Conservation (phyloP, 2,888 invertebrate species). For the Tetragonula carbonaria region DNA sequence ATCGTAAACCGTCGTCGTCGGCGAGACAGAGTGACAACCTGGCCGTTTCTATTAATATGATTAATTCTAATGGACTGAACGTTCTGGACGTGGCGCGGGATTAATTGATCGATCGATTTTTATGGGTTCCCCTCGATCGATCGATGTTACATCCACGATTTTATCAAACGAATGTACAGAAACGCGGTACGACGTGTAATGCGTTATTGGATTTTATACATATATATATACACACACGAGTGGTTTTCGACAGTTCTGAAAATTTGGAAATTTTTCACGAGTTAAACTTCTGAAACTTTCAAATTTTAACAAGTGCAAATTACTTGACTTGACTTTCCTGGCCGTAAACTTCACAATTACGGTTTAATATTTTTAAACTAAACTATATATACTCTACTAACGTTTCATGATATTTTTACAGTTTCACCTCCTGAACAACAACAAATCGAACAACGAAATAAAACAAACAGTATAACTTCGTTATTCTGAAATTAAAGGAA, state of each 20-base stretch:
- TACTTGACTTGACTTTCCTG: no score
- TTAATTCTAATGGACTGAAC: conserved; percentile 68
- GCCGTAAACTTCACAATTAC: no score
- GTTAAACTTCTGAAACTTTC: no score
- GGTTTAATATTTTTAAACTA: neutral
- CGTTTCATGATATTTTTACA: neutral
- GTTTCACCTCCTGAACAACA: neutral
- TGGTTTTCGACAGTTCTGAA: neutral
- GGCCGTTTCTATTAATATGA: conserved; percentile 59
- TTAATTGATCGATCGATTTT: conserved; percentile 66
- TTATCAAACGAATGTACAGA: no score
- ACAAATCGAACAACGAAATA: neutral
- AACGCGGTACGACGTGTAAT: neutral
- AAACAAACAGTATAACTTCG: neutral
- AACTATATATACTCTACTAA: neutral
- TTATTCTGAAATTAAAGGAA: neutral
- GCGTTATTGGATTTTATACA: neutral
- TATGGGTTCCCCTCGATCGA: neutral
- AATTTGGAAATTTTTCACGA: no score
- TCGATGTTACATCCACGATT: neutral
- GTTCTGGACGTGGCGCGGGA: conserved; percentile 36
- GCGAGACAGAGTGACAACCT: conserved; percentile 58
- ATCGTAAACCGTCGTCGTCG: conserved; percentile 44
- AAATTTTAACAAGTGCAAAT: no score
- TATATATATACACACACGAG: neutral